Evolutionary conservation across 2,113 vertebrate genomes (phyloP).

Genomic region (Cheirogaleus medius): DNA sequence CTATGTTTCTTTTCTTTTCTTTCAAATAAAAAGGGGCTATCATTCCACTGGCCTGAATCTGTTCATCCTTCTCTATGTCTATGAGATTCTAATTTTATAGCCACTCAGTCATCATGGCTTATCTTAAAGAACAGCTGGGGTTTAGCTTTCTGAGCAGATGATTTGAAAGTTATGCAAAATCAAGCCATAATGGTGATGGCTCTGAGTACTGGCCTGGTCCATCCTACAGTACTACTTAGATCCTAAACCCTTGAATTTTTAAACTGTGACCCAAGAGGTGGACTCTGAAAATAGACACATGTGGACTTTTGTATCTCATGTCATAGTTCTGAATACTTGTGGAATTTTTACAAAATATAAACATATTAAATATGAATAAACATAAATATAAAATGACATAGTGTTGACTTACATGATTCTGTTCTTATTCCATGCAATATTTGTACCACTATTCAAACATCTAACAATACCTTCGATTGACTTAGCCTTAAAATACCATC

Average conservation of each 20-base stretch:
- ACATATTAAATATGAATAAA: conserved; percentile 20
- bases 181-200: not conserved
- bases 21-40: not conserved
- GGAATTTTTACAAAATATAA: not conserved
- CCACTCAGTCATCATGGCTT: not conserved
- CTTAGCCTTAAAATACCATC: conserved; percentile 11
- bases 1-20: not conserved
- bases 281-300: not conserved
- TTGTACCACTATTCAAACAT: not conserved
- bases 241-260: not conserved
- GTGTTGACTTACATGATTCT: conserved; percentile 35
- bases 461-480: not conserved
- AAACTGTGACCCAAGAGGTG: not conserved
- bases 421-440: not conserved
- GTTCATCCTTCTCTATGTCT: not conserved
- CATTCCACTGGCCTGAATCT: not conserved
- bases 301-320: not conserved
- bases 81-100: not conserved
- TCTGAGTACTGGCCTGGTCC: not conserved
- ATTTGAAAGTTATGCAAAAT: conserved; percentile 45
- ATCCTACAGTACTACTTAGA: not conserved
- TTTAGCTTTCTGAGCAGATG: conserved; percentile 20
- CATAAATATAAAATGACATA: conserved; percentile 29
- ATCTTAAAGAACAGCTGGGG: not conserved
- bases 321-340: not conserved